These are phyloP conservation scores for Malthinus seriepunctatus DNA, from an alignment of 2,888 invertebrate genomes.

Conservation along the genomic window DNA sequence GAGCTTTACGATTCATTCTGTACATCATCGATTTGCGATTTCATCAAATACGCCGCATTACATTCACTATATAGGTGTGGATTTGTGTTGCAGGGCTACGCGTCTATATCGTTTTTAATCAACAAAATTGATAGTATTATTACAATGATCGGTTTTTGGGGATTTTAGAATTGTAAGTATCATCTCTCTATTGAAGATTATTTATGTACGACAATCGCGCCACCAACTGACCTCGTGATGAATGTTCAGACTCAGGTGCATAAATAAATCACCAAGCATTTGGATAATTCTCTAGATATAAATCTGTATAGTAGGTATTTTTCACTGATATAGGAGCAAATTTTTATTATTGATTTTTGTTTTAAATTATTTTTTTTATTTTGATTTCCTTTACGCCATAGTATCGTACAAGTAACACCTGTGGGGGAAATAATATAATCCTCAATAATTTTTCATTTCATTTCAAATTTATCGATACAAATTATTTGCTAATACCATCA, in stretches of 20 bases:
- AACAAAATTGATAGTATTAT: neutral
- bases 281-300: slow-evolving; percentile 24
- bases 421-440: too few relatives aligned
- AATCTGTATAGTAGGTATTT: slow-evolving; percentile 18
- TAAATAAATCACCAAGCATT: slow-evolving; percentile 40
- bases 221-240: slow-evolving; percentile 38
- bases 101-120: neutral
- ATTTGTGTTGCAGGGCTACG: neutral
- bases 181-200: slow-evolving; percentile 28
- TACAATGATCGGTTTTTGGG: slow-evolving; percentile 1
- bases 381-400: neutral
- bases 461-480: too few relatives aligned
- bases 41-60: slow-evolving; percentile 18
- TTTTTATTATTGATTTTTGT: neutral
- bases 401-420: too few relatives aligned
- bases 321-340: slow-evolving; percentile 4
- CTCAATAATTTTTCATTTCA: too few relatives aligned
- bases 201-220: slow-evolving; percentile 32
- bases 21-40: slow-evolving; percentile 27
- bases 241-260: slow-evolving; percentile 42
- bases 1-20: neutral
- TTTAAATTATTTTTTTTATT: slow-evolving; percentile 2
- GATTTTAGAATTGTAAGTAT: slow-evolving; percentile 9
- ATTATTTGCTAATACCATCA: too few relatives aligned
- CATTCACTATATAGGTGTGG: slow-evolving; percentile 7